These are phyloP conservation scores for Seira ritae DNA, from an alignment of 2,888 invertebrate genomes.

Conservation along the genomic window DNA sequence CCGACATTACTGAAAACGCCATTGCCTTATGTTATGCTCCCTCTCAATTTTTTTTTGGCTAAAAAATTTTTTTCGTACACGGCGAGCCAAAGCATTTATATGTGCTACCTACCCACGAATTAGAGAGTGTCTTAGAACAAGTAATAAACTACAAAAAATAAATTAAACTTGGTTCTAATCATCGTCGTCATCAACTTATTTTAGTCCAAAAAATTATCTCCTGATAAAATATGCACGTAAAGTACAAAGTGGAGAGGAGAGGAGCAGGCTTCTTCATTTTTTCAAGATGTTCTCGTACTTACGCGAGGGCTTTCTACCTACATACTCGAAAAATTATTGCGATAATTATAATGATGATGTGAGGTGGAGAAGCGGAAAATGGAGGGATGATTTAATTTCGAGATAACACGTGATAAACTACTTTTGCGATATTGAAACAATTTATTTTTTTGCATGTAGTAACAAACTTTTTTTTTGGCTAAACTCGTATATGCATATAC, in stretches of 20 bases:
- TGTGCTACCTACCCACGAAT: constrained; percentile 8
- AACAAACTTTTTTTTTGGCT: neutral
- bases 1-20: constrained; percentile 35
- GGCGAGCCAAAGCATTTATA: too few relatives aligned
- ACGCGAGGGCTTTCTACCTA: neutral
- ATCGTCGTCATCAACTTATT: neutral
- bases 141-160: constrained; percentile 35
- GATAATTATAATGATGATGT: constrained; percentile 13
- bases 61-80: too few relatives aligned
- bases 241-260: neutral
- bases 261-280: neutral
- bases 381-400: constrained; percentile 11
- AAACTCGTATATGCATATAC: too few relatives aligned
- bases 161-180: constrained; percentile 39
- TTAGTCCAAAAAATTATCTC: too few relatives aligned
- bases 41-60: neutral
- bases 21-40: neutral
- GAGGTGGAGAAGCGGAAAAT: constrained; percentile 14
- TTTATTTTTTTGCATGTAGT: constrained; percentile 4
- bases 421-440: constrained; percentile 14
- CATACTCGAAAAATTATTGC: neutral
- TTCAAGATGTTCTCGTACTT: neutral
- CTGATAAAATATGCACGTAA: neutral
- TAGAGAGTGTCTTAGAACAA: neutral
- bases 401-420: constrained; percentile 14